Conservation (phyloP, 2,888 invertebrate genomes). For the Cactoblastis cactorum region DNA sequence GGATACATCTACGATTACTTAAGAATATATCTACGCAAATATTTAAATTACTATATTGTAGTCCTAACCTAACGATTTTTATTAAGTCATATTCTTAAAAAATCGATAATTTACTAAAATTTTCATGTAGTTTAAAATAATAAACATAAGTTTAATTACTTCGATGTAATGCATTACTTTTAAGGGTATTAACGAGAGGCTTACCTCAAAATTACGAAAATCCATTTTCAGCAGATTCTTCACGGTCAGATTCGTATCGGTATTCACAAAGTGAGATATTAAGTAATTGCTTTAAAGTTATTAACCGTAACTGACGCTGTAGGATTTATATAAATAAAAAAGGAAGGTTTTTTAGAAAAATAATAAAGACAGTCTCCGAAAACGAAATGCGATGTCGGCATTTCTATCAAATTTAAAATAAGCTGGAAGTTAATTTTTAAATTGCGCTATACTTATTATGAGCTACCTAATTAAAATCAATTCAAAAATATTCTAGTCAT, state of each 20-base stretch:
- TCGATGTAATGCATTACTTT: background rate
- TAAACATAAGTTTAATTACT: background rate
- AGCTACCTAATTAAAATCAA: background rate
- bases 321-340: background rate
- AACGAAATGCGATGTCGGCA: no score
- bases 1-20: no score
- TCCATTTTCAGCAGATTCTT: background rate
- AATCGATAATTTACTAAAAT: no score
- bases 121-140: background rate
- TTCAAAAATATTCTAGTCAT: background rate
- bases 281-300: background rate
- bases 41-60: no score
- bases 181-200: background rate
- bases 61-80: no score
- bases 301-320: background rate
- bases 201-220: background rate
- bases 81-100: no score
- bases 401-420: no score
- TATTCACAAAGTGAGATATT: background rate
- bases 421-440: no score
- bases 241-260: background rate
- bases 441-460: no score
- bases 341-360: no score
- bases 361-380: no score
- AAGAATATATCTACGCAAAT: no score